Conservation (phyloP, 1,140 invertebrate genomes). For the Mycetomoellerius zeteki region DNA sequence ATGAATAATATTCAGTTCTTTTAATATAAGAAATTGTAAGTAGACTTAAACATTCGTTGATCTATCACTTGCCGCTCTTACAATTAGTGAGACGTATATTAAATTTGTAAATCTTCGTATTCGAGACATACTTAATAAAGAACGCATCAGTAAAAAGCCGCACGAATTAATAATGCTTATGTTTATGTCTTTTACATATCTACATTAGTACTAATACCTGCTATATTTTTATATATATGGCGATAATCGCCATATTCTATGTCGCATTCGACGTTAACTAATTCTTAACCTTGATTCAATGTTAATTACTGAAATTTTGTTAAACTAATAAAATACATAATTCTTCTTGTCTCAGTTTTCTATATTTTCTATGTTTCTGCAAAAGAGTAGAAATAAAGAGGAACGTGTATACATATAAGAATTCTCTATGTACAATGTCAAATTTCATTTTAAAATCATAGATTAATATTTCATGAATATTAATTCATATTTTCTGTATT, state of each 20-base stretch:
- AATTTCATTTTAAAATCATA: constrained; percentile 12
- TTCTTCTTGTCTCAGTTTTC: background rate
- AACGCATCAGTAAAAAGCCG: no score
- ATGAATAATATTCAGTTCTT: no score
- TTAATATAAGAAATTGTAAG: background rate
- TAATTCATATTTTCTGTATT: background rate
- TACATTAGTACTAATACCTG: no score
- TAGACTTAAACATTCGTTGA: background rate
- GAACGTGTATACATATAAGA: background rate
- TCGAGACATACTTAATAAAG: no score
- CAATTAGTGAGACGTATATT: background rate
- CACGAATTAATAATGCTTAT: no score
- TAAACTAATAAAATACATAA: background rate
- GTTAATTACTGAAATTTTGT: no score
- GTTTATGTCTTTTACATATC: no score
- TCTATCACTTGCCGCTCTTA: background rate
- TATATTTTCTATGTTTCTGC: background rate
- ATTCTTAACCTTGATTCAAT: no score
- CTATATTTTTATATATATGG: no score
- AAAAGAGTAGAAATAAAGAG: background rate
- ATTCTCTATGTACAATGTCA: background rate
- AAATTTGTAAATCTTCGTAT: background rate
- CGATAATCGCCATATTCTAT: no score
- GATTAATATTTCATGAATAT: background rate
- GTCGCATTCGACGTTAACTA: no score